Conservation (phyloP, 2,113 vertebrate genomes). For the Plotosus lineatus region DNA sequence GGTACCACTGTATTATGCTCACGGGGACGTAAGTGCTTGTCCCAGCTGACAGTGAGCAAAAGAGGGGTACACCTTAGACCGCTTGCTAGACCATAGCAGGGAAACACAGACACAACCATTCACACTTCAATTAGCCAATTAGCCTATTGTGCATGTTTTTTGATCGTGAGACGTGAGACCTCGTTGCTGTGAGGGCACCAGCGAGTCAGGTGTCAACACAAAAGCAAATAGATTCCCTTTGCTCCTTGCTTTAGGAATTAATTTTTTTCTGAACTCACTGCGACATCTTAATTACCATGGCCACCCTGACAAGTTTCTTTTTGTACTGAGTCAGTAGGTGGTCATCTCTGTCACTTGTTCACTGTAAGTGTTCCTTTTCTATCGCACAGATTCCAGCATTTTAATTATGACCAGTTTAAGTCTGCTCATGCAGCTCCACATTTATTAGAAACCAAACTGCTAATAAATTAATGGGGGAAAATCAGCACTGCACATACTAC, state of each 20-base stretch:
- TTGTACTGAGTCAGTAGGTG: constrained; percentile 42
- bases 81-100: too few species aligned
- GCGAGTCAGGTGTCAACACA: constrained; percentile 7
- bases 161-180: too few species aligned
- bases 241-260: constrained; percentile 18
- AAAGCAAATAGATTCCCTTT: constrained; percentile 10
- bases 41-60: too few species aligned
- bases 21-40: too few species aligned
- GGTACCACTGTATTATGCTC: too few species aligned
- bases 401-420: constrained; percentile 34
- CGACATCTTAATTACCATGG: constrained; percentile 33
- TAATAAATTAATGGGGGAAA: constrained; percentile 49
- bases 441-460: constrained; percentile 55
- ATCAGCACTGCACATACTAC: constrained; percentile 43
- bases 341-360: constrained; percentile 39
- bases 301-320: constrained; percentile 26
- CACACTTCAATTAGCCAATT: too few species aligned
- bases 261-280: constrained; percentile 30
- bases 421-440: constrained; percentile 49
- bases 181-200: background rate
- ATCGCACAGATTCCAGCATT: constrained; percentile 27
- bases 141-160: too few species aligned
- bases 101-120: too few species aligned
- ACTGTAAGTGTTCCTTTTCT: constrained; percentile 31
- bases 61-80: too few species aligned